Evolutionary conservation across 2,888 invertebrate genomes (phyloP), one percentile per base, ranked within the genome.

Genomic region (Acrobasis suavella): DNA sequence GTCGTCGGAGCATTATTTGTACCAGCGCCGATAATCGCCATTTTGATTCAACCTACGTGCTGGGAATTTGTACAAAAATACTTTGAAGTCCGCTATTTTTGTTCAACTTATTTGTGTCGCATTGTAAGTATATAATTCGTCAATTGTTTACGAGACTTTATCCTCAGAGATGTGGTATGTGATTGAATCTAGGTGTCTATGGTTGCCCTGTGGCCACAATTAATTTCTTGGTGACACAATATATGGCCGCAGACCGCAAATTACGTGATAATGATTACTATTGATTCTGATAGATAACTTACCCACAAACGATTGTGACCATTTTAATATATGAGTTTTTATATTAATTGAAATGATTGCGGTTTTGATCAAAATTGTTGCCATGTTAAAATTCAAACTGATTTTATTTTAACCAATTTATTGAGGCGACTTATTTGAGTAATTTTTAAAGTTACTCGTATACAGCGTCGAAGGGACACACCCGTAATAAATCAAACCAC

Each of bases 201-300:
- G 12, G 46, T 14, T 6, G 56, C 39, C 17, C 39, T 55, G 39
- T 62, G 60, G 66, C 72, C 37, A 58, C n/a, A 72, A 70, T 72
- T 69, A 72, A 74, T 72, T 69, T 67, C 68, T 70, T 64, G 62
- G 54, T 65, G 59, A 65, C 51, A 60, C 16, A 37, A 16, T 17
- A 16, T 17, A 51, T 10, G 14, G 50, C 50, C 60, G 16, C 39
- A 17, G 39, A 59, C 50, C 60, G 50, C 60, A 51, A 50, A 60
- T 51, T 39, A 39, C 50, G 8, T 50, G 50, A 50, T 50, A 50
- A n/a, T 22, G 22, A n/a, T n/a, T 22, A 58, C 42, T 49, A 37
- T 2, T 39, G 14, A 60, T 14, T 42, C 16, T 46, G 46, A 46
- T n/a, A 14, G n/a, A 46, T 46, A 55, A n/a, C 9, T n/a, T 10